phyloP scores from a whole-genome alignment of 1,140 invertebrate species.

The Fopius arisanus region DNA sequence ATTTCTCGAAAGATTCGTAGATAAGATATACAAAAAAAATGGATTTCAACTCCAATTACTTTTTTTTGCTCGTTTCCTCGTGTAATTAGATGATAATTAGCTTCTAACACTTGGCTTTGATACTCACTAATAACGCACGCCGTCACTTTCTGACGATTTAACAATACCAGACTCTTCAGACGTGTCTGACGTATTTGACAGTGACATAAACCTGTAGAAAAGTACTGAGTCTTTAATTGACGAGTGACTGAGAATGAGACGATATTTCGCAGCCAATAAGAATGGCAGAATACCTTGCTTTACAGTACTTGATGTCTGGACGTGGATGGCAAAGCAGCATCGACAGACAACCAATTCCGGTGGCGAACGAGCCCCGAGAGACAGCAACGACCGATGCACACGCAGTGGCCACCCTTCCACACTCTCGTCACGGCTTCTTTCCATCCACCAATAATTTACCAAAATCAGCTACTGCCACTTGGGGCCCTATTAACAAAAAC shows the following conservation, averaged over 20 bases:
- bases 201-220: neutral
- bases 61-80: neutral
- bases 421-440: slow-evolving; percentile 69
- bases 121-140: slow-evolving; percentile 29
- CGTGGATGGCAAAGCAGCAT: slow-evolving; percentile 60
- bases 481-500: slow-evolving; percentile 73
- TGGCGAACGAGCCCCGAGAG: slow-evolving; percentile 53
- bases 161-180: neutral
- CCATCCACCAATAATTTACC: slow-evolving; percentile 69
- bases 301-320: slow-evolving; percentile 64
- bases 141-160: slow-evolving; percentile 9
- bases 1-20: slow-evolving; percentile 63
- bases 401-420: slow-evolving; percentile 66
- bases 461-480: slow-evolving; percentile 71
- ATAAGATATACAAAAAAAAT: slow-evolving; percentile 12
- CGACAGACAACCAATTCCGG: slow-evolving; percentile 56
- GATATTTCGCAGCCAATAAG: slow-evolving; percentile 45
- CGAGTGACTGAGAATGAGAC: slow-evolving; percentile 1
- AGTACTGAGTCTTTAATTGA: neutral
- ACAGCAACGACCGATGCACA: slow-evolving; percentile 55
- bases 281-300: slow-evolving; percentile 57
- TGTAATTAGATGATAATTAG: slow-evolving; percentile 9
- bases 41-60: neutral
- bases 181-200: neutral
- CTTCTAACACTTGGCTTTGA: slow-evolving; percentile 13